Percentiles rank a stretch among this genome's conserved stretches.
Evolutionary conservation across 2,888 invertebrate species (phyloP).

Genomic region (Keiferia lycopersicella): DNA sequence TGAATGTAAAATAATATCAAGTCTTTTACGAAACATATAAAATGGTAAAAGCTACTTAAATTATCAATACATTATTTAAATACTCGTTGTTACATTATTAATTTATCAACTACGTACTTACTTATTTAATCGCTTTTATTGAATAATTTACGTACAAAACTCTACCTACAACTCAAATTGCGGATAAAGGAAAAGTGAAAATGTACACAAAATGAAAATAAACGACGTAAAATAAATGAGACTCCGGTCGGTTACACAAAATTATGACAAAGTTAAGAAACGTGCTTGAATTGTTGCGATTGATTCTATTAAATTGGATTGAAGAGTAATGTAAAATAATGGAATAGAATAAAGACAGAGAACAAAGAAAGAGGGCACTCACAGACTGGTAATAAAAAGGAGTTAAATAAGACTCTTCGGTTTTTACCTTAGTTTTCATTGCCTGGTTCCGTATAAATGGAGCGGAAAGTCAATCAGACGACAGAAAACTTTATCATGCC

Average conservation of each 20-base stretch:
- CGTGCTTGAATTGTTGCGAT: slow-evolving; percentile 52
- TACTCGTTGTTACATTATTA: not conserved
- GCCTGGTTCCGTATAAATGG: slow-evolving; percentile 77
- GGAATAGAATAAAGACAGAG: slow-evolving; percentile 32
- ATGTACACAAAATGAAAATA: slow-evolving; percentile 14
- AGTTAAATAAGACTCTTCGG: slow-evolving; percentile 51
- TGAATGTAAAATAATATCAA: not conserved
- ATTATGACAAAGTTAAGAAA: slow-evolving; percentile 40
- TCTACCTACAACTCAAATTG: slow-evolving; percentile 9
- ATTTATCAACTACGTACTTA: not conserved
- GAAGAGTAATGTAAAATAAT: slow-evolving; percentile 42
- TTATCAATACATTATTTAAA: not conserved
- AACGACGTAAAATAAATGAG: slow-evolving; percentile 15
- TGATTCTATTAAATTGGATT: slow-evolving; percentile 38
- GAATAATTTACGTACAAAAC: not conserved
- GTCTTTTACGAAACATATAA: not conserved
- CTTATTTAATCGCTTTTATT: slow-evolving; percentile 13
- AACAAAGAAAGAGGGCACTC: slow-evolving; percentile 52
- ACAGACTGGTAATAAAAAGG: slow-evolving; percentile 56
- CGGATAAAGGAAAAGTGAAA: slow-evolving; percentile 13
- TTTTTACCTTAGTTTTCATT: slow-evolving; percentile 78
- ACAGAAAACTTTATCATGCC: slow-evolving; percentile 42
- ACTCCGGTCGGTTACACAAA: slow-evolving; percentile 23
- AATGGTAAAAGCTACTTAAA: not conserved
- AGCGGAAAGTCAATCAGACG: slow-evolving; percentile 68